These are phyloP conservation scores for Cerastis rubricosa DNA, from an alignment of 2,888 invertebrate species.

Conservation along the genomic window DNA sequence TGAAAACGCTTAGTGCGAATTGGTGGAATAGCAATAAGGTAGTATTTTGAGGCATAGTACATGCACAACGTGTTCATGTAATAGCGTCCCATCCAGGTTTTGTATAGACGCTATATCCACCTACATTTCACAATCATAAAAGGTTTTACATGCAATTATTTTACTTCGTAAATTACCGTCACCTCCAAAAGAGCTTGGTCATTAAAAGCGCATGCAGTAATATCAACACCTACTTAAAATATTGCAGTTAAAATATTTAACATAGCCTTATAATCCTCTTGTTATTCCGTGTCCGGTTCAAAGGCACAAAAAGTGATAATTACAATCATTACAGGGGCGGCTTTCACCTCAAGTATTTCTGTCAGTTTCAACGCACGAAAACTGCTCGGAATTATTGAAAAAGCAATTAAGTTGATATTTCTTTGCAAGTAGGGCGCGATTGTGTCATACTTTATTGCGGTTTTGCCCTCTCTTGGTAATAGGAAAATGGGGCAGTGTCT, in stretches of 20 bases:
- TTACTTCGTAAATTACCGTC: neutral
- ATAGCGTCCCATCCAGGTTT: neutral
- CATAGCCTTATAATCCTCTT: constrained; percentile 44
- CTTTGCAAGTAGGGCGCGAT: constrained; percentile 25
- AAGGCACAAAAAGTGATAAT: constrained; percentile 53
- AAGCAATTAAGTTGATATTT: constrained; percentile 37
- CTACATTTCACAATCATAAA: neutral
- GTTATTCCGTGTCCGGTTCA: constrained; percentile 22
- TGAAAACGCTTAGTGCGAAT: too few species aligned
- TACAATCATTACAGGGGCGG: constrained; percentile 53
- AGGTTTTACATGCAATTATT: constrained; percentile 3
- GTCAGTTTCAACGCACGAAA: constrained; percentile 38
- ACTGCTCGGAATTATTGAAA: constrained; percentile 17
- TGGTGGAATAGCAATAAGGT: too few species aligned
- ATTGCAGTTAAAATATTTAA: constrained; percentile 46
- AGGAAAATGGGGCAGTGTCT: constrained; percentile 29
- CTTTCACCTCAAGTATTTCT: constrained; percentile 61
- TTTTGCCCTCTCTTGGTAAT: constrained; percentile 17
- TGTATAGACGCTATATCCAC: neutral
- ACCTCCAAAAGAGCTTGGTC: constrained; percentile 18
- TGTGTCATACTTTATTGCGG: constrained; percentile 23
- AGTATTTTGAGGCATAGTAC: neutral
- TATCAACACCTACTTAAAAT: constrained; percentile 42
- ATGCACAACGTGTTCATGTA: too few species aligned
- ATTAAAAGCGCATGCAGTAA: constrained; percentile 42